Base-by-base conservation (phyloP, 2,113 vertebrate species). In the Scortum barcoo region DNA sequence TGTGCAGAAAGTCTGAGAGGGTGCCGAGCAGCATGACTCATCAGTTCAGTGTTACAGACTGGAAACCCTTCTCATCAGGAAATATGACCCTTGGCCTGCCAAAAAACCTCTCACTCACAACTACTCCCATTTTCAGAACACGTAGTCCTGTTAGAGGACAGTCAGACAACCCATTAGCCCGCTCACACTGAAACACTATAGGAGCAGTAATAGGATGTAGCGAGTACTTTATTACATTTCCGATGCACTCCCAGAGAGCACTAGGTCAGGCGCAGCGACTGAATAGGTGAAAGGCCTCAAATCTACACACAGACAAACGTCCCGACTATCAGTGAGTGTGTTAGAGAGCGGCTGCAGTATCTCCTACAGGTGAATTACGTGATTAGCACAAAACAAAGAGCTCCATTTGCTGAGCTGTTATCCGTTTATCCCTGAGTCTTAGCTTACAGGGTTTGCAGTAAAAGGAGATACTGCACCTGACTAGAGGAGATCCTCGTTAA, bases 201-300 rank as follows among this genome's bases (percentile, higher is more conserved):
- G 11, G 50, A 82, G 58, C 65, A 30, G 1, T 58, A 38, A 76
- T n/a, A 83, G 62, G 54, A 70, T 77, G 30, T 6, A 65, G 69
- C 16, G n/a, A 28, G 33, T 48, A 20, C 28, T 53, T 48, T 70
- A 86, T 84, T 78, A 71, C 85, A 85, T 91, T 85, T 83, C 48
- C 14, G 1, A 50, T 76, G 46, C 36, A 24, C 68, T 72, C 13
- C 17, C 36, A 80, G 33, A 54, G 42, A 42, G 62, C 20, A 11
- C 26, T 42, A 24, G 76, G 56, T 78, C 11, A 77, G 72, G 28
- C 42, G 48, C 42, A 36, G 73, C 0, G 56, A 80, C 89, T 90
- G 89, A 93, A 89, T 67, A 86, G 90, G 86, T 90, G 83, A 86
- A 89, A 78, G 84, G 78, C 84, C 77, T 85, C n/a, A 1, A 51